Evolutionary conservation across 2,888 invertebrate genomes (phyloP), one percentile per base, ranked within the genome.

Genomic region (Cephus pygmeus): DNA sequence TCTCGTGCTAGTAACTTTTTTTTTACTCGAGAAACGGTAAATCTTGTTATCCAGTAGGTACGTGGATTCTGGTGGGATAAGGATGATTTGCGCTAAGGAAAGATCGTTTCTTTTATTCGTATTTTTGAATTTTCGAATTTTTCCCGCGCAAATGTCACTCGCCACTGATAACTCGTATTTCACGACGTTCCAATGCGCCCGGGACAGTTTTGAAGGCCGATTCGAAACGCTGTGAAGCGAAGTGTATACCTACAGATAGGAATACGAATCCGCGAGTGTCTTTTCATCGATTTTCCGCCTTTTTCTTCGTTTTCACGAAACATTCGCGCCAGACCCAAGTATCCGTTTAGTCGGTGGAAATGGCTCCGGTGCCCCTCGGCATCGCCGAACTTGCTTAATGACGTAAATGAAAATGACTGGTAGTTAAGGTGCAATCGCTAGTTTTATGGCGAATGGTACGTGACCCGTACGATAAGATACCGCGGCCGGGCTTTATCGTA

Each of bases 351-450:
- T 6, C 15, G 40, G 0, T 40, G 15, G 6, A 40, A 40, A 40
- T 40, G 40, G 15, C 40, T 15, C 0, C 40, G 40, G 69, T 75
- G 76, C 34, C 73, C 74, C 71, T 75, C 73, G 76, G 75, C 75
- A 76, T 76, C 78, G 75, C 9, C 77, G 81, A 76, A 77, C 80
- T 79, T 79, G 77, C 83, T 84, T 86, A 88, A 88, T 85, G 86
- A 86, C 80, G 82, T 83, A 85, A 86, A 88, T 87, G 86, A 87
- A 83, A 85, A 85, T 85, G 86, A 83, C 86, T 83, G 84, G 83
- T 82, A 84, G 83, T 87, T 87, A 86, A 88, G 87, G 84, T 83
- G 83, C 83, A 81, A 88, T 89, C 83, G 85, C 79, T 78, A 82
- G 84, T 86, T 86, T 88, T 88, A 87, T 82, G 84, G 82, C 23